These are phyloP conservation scores for Tetranychus cinnabarinus DNA, from an alignment of 1,140 invertebrate species.

Conservation along the genomic window DNA sequence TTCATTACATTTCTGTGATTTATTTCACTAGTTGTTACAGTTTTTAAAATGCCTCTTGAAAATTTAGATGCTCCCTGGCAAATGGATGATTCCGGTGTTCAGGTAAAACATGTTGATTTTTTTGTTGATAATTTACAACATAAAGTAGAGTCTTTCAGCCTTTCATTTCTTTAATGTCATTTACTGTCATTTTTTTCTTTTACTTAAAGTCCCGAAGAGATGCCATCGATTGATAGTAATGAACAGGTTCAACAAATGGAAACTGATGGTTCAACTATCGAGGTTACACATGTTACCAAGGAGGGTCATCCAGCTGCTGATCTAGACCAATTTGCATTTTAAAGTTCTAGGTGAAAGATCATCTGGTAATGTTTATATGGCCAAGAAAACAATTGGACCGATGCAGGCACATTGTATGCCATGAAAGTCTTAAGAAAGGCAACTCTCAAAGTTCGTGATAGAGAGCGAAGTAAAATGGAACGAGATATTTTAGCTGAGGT, in stretches of 20 bases:
- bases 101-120: too few species aligned
- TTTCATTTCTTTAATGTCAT: too few species aligned
- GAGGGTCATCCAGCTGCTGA: conserved; percentile 79
- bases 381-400: conserved; percentile 76
- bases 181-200: too few species aligned
- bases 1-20: too few species aligned
- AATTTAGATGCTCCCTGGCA: too few species aligned
- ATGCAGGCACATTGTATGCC: conserved; percentile 83
- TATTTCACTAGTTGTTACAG: too few species aligned
- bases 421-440: conserved; percentile 99
- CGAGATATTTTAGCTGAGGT: conserved; percentile 95
- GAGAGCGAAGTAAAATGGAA: conserved; percentile 90
- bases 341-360: conserved; percentile 92
- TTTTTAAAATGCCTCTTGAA: too few species aligned
- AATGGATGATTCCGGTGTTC: too few species aligned
- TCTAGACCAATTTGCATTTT: conserved; percentile 84
- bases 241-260: not conserved
- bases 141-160: too few species aligned
- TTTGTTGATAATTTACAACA: too few species aligned
- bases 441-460: conserved; percentile 82
- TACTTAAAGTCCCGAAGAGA: too few species aligned
- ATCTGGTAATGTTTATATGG: conserved; percentile 94
- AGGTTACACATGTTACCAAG: conserved; percentile 62
- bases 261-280: conserved; percentile 17
- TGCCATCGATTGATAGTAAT: too few species aligned